Conservation (phyloP, 2,888 invertebrate species). For the Drosophila peninsularis region DNA sequence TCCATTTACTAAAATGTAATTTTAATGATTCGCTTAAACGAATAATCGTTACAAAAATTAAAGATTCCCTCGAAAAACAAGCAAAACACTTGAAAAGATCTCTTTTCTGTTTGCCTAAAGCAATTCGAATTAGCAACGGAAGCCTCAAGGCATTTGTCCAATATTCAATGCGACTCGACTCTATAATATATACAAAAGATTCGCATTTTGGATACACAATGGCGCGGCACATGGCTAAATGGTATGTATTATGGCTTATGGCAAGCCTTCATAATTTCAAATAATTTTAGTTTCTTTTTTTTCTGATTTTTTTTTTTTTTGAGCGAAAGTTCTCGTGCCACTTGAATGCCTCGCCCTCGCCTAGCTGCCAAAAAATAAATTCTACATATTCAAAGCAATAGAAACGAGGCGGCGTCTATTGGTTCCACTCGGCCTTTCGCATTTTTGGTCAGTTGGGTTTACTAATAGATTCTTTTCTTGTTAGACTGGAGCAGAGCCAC, state of each 20-base stretch:
- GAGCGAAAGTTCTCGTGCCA: constrained; percentile 49
- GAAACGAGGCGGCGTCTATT: constrained; percentile 15
- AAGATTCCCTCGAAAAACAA: constrained; percentile 5
- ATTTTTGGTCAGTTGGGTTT: constrained; percentile 15
- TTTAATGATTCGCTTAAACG: constrained; percentile 15
- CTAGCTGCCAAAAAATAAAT: constrained; percentile 47
- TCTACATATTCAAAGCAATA: constrained; percentile 15
- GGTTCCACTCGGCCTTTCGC: neutral
- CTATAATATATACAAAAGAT: constrained; percentile 19
- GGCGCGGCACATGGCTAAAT: constrained; percentile 50
- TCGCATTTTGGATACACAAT: constrained; percentile 34
- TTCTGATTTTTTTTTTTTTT: constrained; percentile 13
- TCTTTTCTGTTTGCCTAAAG: constrained; percentile 22
- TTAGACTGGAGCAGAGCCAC: constrained; percentile 35
- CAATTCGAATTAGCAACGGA: constrained; percentile 45
- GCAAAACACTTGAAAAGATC: constrained; percentile 28
- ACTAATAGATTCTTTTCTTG: constrained; percentile 15
- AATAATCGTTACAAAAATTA: constrained; percentile 16
- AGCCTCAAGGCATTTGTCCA: constrained; percentile 22
- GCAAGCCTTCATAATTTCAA: constrained; percentile 62
- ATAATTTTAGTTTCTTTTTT: constrained; percentile 43
- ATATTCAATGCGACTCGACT: constrained; percentile 11
- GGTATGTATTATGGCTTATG: constrained; percentile 42
- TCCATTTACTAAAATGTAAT: neutral
- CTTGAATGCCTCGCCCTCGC: constrained; percentile 57